These are phyloP conservation scores for Proisotoma minuta DNA, from an alignment of 2,888 invertebrate species.

Conservation along the genomic window DNA sequence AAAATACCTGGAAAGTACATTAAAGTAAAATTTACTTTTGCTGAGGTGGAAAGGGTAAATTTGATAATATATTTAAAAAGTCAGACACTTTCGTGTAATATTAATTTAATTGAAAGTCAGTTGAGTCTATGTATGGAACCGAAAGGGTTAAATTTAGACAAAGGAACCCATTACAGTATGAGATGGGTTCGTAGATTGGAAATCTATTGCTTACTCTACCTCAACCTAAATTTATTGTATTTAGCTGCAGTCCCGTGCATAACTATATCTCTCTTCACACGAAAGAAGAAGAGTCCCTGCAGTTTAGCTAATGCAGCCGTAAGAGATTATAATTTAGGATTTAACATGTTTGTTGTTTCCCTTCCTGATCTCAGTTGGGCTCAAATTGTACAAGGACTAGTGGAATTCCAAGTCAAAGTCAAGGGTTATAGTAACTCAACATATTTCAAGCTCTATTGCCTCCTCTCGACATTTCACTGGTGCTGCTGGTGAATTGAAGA, in stretches of 20 bases:
- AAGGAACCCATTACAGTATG: not conserved
- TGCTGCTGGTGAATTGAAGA: not conserved
- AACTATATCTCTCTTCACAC: too few species aligned
- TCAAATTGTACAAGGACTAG: not conserved
- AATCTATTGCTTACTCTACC: constrained; percentile 1
- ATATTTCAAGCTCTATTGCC: not conserved
- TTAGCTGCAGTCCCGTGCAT: too few species aligned
- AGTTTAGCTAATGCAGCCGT: not conserved
- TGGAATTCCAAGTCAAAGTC: not conserved
- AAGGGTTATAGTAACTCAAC: constrained; percentile 1
- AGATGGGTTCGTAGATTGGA: not conserved
- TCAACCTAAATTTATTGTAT: not conserved
- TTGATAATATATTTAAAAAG: too few species aligned
- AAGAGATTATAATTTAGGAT: constrained; percentile 8
- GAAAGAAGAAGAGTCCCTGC: too few species aligned
- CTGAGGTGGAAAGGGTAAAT: too few species aligned
- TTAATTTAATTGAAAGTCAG: too few species aligned
- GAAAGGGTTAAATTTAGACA: not conserved
- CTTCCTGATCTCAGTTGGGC: not conserved
- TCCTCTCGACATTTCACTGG: not conserved
- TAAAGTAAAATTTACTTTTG: not conserved
- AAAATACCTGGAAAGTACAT: too few species aligned
- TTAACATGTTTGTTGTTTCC: constrained; percentile 9
- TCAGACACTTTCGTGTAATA: too few species aligned
- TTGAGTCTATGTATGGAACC: too few species aligned